Evolutionary conservation across 37 sponge, comb jelly and placozoan genomes (phyloP), one percentile per base, ranked within the genome.

Genomic region (Cladorhizidae sp.): DNA sequence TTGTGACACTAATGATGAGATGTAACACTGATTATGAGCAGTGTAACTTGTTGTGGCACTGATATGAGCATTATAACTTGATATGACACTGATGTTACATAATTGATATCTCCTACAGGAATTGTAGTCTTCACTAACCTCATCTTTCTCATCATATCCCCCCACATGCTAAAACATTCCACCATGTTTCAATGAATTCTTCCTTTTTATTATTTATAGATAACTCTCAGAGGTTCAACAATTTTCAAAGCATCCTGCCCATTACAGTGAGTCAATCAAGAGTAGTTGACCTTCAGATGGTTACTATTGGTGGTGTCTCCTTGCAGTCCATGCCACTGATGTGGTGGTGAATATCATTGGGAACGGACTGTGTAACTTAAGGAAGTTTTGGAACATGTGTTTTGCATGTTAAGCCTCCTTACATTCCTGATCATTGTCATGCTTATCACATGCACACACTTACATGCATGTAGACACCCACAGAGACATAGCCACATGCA

Each of bases 241-340:
- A 22, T 21, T 0, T 75, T 23, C 76, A 49, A 22, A 59, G 33
- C 38, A 72, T 81, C 0, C n/a, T 82, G 14, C 63, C 76, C 36
- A 77, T 81, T 0, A 81, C 82, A 79, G 86, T 86, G 58, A 86
- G 86, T 65, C n/a, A n/a, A n/a, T 0, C n/a, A 29, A 2, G 42
- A 23, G 20, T 1, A 31, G 39, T 18, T 67, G 8, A 31, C 5
- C 2, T 40, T 3, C 28, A 41, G 42, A 11, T 68, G 39, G 3
- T 37, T 11, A 68, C 7, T 29, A 17, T 37, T 68, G 6, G 11
- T 8, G 3, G 1, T 25, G 5, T 52, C 2, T 79, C 5, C 20
- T 74, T 55, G 28, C 65, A 93, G 93, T 93, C 12, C 91, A 94
- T 56, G n/a, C 76, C 0, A 59, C 76, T 43, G 95, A 94, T 67